These are phyloP conservation scores for Drosophila ohnishii DNA, from an alignment of 1,140 invertebrate species.

Conservation along the genomic window DNA sequence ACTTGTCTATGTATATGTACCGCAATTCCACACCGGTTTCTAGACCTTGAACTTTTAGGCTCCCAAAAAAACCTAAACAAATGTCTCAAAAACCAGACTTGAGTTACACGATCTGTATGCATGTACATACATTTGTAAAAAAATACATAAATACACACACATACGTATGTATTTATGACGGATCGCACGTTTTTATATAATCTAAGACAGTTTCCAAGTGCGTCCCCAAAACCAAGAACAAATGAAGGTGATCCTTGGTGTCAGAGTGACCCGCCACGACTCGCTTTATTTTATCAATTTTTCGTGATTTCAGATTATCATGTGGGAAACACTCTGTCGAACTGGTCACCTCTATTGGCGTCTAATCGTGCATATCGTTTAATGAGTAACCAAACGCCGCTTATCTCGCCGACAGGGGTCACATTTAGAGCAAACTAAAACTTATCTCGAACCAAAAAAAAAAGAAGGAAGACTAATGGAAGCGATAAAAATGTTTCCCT, in stretches of 20 bases:
- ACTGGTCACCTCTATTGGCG: conserved; percentile 57
- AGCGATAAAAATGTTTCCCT: conserved; percentile 37
- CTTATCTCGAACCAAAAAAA: conserved; percentile 32
- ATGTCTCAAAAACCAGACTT: conserved; percentile 2
- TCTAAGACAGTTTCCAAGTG: conserved; percentile 5
- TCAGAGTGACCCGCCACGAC: conserved; percentile 25
- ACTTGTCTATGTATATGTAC: background rate
- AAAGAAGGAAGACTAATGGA: conserved; percentile 21
- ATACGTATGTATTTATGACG: background rate
- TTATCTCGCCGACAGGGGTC: conserved; percentile 44
- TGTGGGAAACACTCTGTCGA: conserved; percentile 35
- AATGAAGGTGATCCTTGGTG: conserved; percentile 50
- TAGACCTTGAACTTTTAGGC: conserved; percentile 28
- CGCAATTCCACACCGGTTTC: conserved; percentile 35
- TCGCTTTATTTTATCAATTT: conserved; percentile 41
- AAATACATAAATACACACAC: no score
- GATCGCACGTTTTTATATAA: conserved; percentile 16
- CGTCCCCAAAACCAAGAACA: conserved; percentile 35
- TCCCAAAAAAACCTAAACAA: conserved; percentile 19
- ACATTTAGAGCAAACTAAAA: conserved; percentile 37
- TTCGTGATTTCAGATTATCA: conserved; percentile 41
- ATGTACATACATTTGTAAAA: background rate
- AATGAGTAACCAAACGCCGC: conserved; percentile 24
- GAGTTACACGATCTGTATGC: conserved; percentile 24
- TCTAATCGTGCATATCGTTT: conserved; percentile 47